phyloP scores from a whole-genome alignment of 2,888 invertebrate species.

The Acronicta psi region DNA sequence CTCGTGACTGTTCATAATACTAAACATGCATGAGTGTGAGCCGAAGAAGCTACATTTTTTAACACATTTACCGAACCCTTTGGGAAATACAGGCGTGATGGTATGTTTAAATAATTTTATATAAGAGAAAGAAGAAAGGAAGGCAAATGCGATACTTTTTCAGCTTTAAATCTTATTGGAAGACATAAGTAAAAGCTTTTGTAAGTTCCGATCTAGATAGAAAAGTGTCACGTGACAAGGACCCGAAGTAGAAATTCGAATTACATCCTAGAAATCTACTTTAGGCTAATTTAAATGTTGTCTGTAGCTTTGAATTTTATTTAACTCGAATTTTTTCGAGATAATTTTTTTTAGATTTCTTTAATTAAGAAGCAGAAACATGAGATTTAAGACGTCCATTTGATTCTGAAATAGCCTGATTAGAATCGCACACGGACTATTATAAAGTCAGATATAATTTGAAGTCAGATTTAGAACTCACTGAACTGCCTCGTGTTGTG shows the following conservation, averaged over 20 bases:
- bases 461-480: slow-evolving; percentile 7
- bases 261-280: slow-evolving; percentile 5
- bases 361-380: slow-evolving; percentile 16
- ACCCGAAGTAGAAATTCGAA: background rate
- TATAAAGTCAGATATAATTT: slow-evolving; percentile 23
- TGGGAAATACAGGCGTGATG: too few species aligned
- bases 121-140: too few species aligned
- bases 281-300: slow-evolving; percentile 32
- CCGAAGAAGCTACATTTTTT: too few species aligned
- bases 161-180: background rate
- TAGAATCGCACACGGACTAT: slow-evolving; percentile 25
- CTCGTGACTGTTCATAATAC: too few species aligned
- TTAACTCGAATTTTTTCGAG: slow-evolving; percentile 33
- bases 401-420: slow-evolving; percentile 36
- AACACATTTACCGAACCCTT: too few species aligned
- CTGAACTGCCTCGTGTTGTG: too few species aligned
- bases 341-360: slow-evolving; percentile 21
- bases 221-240: slow-evolving; percentile 6
- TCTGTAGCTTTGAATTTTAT: slow-evolving; percentile 25
- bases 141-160: too few species aligned
- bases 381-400: slow-evolving; percentile 34
- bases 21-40: too few species aligned
- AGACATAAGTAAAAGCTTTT: slow-evolving; percentile 3
- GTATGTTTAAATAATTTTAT: too few species aligned
- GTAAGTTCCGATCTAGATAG: slow-evolving; percentile 2